These are phyloP conservation scores for Stenodema calcarata DNA, from an alignment of 2,888 invertebrate species.

Conservation along the genomic window DNA sequence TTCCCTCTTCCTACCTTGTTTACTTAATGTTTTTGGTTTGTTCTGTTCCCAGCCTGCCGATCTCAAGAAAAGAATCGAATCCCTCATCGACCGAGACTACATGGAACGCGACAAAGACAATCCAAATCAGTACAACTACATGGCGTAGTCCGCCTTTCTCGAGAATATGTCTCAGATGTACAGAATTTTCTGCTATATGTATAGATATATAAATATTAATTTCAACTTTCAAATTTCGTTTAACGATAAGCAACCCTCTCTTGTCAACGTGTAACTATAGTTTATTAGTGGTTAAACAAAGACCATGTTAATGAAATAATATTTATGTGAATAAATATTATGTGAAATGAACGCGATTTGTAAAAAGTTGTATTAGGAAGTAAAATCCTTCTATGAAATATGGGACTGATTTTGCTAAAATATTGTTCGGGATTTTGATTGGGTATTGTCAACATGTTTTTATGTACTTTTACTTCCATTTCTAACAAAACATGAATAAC, in stretches of 20 bases:
- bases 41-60: conserved; percentile 85
- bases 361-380: conserved; percentile 2
- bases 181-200: conserved; percentile 24
- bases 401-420: neutral
- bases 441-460: neutral
- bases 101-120: conserved; percentile 99
- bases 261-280: conserved; percentile 9
- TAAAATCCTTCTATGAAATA: neutral
- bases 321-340: too few species aligned
- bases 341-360: neutral
- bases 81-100: conserved; percentile 98
- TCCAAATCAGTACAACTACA: conserved; percentile 97
- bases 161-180: conserved; percentile 17
- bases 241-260: conserved; percentile 9
- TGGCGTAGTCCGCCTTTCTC: conserved; percentile 73
- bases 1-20: too few species aligned
- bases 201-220: conserved; percentile 24
- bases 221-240: conserved; percentile 4
- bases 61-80: conserved; percentile 97
- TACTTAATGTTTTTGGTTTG: too few species aligned
- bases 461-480: neutral
- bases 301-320: neutral
- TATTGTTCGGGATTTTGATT: neutral
- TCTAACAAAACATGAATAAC: neutral
- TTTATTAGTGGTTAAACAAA: neutral